phyloP scores from a whole-genome alignment of 2,888 invertebrate species.

The Perizoma affinitatum region DNA sequence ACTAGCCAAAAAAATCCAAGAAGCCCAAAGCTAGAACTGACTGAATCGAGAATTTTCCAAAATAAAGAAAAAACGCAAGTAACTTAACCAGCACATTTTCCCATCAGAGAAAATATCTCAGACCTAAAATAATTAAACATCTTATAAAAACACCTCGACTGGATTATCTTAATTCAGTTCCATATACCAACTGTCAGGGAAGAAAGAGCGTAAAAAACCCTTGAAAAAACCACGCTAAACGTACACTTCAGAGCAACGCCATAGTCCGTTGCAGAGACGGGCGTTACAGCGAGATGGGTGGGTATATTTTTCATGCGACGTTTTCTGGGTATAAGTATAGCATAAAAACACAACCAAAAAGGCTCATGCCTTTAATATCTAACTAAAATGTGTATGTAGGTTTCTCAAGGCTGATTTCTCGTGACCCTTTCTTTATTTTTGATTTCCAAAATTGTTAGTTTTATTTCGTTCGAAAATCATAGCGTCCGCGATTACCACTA shows the following conservation, averaged over 20 bases:
- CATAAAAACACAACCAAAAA: too few relatives aligned
- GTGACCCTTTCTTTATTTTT: too few relatives aligned
- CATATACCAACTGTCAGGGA: constrained; percentile 83
- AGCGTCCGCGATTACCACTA: background rate
- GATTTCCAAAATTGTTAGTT: too few relatives aligned
- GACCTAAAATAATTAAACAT: constrained; percentile 65
- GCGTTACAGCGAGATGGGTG: too few relatives aligned
- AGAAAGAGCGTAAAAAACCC: constrained; percentile 41
- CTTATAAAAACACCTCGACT: constrained; percentile 64
- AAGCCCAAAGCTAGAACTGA: background rate
- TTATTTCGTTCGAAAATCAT: too few relatives aligned
- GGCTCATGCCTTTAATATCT: too few relatives aligned
- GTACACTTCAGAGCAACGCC: constrained; percentile 72
- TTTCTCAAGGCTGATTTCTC: too few relatives aligned
- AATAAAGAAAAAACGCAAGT: constrained; percentile 23
- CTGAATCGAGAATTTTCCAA: constrained; percentile 1
- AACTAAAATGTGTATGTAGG: too few relatives aligned
- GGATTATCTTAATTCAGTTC: constrained; percentile 80
- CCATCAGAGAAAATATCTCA: constrained; percentile 32
- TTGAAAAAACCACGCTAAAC: constrained; percentile 57
- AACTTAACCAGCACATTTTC: constrained; percentile 39
- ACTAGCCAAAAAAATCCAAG: background rate
- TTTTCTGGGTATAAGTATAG: too few relatives aligned
- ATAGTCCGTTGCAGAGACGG: background rate
- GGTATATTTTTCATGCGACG: too few relatives aligned